Evolutionary conservation across 2,113 vertebrate species (phyloP).

Genomic region (Ia io): DNA sequence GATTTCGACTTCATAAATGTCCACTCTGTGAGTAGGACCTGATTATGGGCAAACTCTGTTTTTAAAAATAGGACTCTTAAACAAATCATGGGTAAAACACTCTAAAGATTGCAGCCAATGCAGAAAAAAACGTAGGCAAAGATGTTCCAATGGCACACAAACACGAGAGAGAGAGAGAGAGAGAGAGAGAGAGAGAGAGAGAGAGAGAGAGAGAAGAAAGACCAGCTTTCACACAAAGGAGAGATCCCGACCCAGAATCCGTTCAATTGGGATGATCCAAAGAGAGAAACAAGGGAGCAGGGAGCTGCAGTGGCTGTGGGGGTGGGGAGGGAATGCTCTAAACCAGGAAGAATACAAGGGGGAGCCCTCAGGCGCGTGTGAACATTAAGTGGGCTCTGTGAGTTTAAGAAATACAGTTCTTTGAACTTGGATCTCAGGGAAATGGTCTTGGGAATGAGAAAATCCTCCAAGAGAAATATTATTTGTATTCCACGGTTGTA

Average conservation of each 20-base stretch:
- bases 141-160: not conserved
- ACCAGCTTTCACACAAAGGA: not conserved
- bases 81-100: not conserved
- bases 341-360: rapidly evolving
- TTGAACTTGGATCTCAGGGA: not conserved
- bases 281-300: not conserved
- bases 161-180: not conserved
- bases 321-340: not conserved
- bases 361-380: rapidly evolving
- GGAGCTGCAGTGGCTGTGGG: rapidly evolving
- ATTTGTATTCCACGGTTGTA: not conserved
- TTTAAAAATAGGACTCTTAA: not conserved
- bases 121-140: not conserved
- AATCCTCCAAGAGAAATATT: constrained; percentile 54
- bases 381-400: not conserved
- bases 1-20: not conserved
- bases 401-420: not conserved
- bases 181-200: no score
- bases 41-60: not conserved
- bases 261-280: not conserved
- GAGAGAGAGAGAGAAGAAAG: not conserved
- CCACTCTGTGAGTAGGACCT: not conserved
- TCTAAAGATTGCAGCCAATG: not conserved
- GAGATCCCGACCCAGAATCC: not conserved
- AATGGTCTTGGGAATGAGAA: constrained; percentile 5